Base-by-base conservation (phyloP, 1,140 invertebrate genomes). In the Trachymyrmex septentrionalis region DNA sequence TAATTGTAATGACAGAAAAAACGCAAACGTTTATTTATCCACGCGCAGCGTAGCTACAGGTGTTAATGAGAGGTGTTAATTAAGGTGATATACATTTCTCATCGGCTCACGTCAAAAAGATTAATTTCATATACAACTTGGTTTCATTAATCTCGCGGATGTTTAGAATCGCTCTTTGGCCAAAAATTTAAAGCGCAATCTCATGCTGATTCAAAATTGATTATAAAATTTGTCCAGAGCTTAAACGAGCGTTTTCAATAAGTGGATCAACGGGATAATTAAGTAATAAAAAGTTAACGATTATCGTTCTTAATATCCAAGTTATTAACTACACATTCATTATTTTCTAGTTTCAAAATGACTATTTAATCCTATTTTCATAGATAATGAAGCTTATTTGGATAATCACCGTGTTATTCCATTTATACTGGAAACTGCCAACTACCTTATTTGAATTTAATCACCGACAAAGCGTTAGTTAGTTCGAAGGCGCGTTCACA, bases 271-370 rank as follows among this genome's bases (percentile, higher is more conserved):
- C 21, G 19, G 6, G 48, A 67, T 75, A 84, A 61, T 75, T 55
- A n/a, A 12, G 14, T 14, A 55, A 72, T 59, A 57, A 75, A 84
- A 61, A 57, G 19, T 55, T 55, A 73, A 72, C 48, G 27, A 16
- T 75, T 3, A 16, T 75, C 27, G 38, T 44, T 27, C 66, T 71
- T 71, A 27, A 44, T 71, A 38, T 55, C 21, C 19, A 27, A 53
- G 30, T 61, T 63, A 77, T 48, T 63, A 77, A 63, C 48, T 75
- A 59, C 30, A 24, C 55, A 10, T 10, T 57, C 19, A 16, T 57
- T 57, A 57, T 59, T 75, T 75, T 77, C 38, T 75, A 63, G 63
- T 77, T 14, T 63, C 10, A 63, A 44, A 44, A 75, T 59, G 24
- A 75, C 55, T 61, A 59, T 59, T 57, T 75, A 75, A 75, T 24